Evolutionary conservation across 2,888 invertebrate genomes (phyloP).

Genomic region (Eretmocerus hayati): DNA sequence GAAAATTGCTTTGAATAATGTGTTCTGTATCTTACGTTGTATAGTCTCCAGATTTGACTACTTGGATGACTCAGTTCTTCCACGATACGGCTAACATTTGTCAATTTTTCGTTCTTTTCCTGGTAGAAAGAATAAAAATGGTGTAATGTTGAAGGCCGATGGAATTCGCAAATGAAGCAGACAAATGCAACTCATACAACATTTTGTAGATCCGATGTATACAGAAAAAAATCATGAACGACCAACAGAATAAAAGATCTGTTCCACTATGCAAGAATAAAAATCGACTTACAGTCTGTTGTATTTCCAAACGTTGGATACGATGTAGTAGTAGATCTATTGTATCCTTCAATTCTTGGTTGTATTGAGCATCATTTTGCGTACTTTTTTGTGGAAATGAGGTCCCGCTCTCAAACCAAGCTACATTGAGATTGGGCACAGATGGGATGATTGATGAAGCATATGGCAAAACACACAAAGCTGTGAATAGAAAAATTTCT

Average conservation of each 20-base stretch:
- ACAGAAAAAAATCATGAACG: no score
- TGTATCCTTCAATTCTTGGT: conserved; percentile 23
- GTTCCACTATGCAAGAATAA: no score
- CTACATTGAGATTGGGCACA: background rate
- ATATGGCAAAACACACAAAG: conserved; percentile 30
- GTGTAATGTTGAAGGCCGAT: no score
- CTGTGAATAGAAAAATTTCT: conserved; percentile 31
- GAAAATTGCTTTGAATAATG: background rate
- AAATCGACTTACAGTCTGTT: conserved; percentile 21
- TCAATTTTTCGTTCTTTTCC: conserved; percentile 27
- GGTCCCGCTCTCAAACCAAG: background rate
- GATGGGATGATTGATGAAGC: conserved; percentile 19
- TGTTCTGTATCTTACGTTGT: conserved; percentile 29
- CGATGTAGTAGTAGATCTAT: conserved; percentile 30
- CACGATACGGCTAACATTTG: conserved; percentile 26
- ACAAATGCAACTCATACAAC: no score
- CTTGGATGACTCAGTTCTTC: conserved; percentile 24
- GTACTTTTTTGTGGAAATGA: background rate
- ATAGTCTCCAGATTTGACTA: conserved; percentile 25
- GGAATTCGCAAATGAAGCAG: no score
- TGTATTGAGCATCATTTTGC: background rate
- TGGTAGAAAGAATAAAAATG: no score
- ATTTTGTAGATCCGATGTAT: no score
- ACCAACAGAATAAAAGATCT: no score
- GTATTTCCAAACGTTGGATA: conserved; percentile 30